A percentile compares a stretch with the other conserved stretches of the same genome.
Evolutionary conservation across 2,888 invertebrate species (phyloP).

Genomic region (Andrena dorsata): DNA sequence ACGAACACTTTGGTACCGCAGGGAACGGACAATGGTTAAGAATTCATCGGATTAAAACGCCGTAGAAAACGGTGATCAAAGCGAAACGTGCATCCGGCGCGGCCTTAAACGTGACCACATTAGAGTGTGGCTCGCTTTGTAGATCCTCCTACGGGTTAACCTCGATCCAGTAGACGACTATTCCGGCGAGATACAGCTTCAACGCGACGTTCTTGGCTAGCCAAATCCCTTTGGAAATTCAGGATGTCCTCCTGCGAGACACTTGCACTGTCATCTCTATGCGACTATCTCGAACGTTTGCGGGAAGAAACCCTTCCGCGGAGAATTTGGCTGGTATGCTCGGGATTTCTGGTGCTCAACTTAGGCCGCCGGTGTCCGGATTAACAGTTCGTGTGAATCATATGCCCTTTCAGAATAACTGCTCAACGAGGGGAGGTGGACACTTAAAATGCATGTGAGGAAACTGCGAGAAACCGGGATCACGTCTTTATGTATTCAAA

Average conservation of each 20-base stretch:
- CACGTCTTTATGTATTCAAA: no score
- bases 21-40: not conserved
- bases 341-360: slow-evolving; percentile 37
- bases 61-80: slow-evolving; percentile 35
- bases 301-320: slow-evolving; percentile 60
- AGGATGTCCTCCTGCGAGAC: slow-evolving; percentile 72
- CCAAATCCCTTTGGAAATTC: slow-evolving; percentile 78
- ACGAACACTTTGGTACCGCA: not conserved
- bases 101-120: slow-evolving; percentile 60
- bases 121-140: slow-evolving; percentile 57
- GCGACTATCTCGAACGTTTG: slow-evolving; percentile 62
- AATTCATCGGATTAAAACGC: slow-evolving; percentile 43
- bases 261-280: slow-evolving; percentile 62
- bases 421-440: not conserved
- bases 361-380: not conserved
- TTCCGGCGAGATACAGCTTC: slow-evolving; percentile 54
- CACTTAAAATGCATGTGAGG: no score
- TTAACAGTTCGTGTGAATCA: not conserved
- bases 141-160: slow-evolving; percentile 58
- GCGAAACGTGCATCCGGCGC: slow-evolving; percentile 34
- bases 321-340: slow-evolving; percentile 46
- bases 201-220: slow-evolving; percentile 71
- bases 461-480: no score
- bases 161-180: slow-evolving; percentile 58
- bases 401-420: not conserved